A percentile compares a stretch with the other conserved stretches of the same genome.
Evolutionary conservation across 1,140 invertebrate species (phyloP).

Genomic region (Heliconius melpomene): DNA sequence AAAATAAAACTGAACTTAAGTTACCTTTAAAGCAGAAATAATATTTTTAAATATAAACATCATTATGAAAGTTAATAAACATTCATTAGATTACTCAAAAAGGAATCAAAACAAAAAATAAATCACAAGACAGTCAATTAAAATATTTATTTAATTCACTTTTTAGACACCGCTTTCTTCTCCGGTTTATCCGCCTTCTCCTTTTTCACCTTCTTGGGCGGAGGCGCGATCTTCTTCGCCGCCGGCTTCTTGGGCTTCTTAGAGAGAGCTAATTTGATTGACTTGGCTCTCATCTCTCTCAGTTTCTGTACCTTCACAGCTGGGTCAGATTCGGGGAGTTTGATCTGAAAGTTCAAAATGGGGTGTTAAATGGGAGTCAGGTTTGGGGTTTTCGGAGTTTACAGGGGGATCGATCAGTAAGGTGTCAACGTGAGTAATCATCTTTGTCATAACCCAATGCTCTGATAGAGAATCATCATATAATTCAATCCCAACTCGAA

Average conservation of each 20-base stretch:
- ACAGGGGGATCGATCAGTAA: conserved; percentile 48
- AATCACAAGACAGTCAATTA: conserved; percentile 12
- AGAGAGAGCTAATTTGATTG: conserved; percentile 79
- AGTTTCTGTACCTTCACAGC: conserved; percentile 80
- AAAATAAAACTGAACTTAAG: too few relatives aligned
- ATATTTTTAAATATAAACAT: too few relatives aligned
- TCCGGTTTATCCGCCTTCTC: conserved; percentile 48
- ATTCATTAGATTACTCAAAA: too few relatives aligned
- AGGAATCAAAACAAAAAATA: background rate
- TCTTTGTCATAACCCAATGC: conserved; percentile 83
- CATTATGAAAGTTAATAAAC: too few relatives aligned
- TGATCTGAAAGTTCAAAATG: conserved; percentile 73
- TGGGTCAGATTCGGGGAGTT: conserved; percentile 75
- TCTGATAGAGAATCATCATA: conserved; percentile 81
- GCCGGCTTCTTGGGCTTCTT: conserved; percentile 81
- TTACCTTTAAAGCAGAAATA: too few relatives aligned
- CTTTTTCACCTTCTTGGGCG: conserved; percentile 61
- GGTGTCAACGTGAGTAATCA: conserved; percentile 82
- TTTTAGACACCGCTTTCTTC: conserved; percentile 46
- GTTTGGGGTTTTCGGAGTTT: background rate
- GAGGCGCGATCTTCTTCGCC: conserved; percentile 67
- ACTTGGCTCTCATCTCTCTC: conserved; percentile 78
- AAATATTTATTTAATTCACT: conserved; percentile 48
- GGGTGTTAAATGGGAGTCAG: background rate
- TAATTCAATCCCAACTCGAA: background rate